Base-by-base conservation (phyloP, 2,888 invertebrate species). In the Hirudinaria manillensis region DNA sequence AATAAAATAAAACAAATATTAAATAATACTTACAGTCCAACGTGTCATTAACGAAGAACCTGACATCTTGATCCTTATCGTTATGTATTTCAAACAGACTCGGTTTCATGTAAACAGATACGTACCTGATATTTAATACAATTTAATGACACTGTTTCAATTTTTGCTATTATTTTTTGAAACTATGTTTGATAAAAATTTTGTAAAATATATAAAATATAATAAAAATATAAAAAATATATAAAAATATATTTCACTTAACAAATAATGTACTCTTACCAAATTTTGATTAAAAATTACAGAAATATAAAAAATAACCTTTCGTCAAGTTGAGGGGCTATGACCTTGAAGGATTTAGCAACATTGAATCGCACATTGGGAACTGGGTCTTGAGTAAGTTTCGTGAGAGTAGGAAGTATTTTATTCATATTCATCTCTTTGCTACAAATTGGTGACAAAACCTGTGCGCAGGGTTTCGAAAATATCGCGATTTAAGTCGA, bases 301-400 rank as follows among this genome's bases (percentile, higher is more conserved):
- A 45, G 4, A 45, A 45, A 45, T 45, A 16, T 16, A 7, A 45
- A 45, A 3, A n/a, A n/a, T n/a, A n/a, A 61, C 61, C 61, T 24
- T 27, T 68, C 51, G 32, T 76, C 76, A 53, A 76, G 68, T n/a
- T 67, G 16, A 34, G 76, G 68, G 29, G 61, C 45, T n/a, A 76
- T 61, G 34, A 61, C 53, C 32, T 66, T 66, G 51, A 76, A 51
- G 4, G 73, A 51, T 51, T 68, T 76, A 16, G 76, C 76, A 6
- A 72, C 67, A 27, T 76, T 76, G 73, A 76, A 68, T 55, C 73
- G 45, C 51, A 76, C 76, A 36, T 76, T 76, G 32, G 76, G 34
- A n/a, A 76, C 73, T 21, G 73, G 76, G 34, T 76, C 76, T 6
- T 32, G n/a, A 21, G 76, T 67, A 24, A 68, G 51, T 29, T 55